Base-by-base conservation (phyloP, 1,140 invertebrate genomes). In the Sesamia nonagrioides region DNA sequence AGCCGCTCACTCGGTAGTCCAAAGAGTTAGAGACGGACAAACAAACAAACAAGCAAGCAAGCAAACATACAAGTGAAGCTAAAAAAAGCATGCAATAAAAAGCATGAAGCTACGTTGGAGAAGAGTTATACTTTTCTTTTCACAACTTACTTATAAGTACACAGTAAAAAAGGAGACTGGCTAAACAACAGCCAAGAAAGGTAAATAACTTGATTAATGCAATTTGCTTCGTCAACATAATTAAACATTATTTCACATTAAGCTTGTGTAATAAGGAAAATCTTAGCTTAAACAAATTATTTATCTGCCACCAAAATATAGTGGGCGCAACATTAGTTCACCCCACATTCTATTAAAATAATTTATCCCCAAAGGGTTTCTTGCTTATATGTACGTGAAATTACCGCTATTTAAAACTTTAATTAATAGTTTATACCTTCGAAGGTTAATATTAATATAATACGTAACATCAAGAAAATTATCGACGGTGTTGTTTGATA, bases 391-490 rank as follows among this genome's bases (percentile, higher is more conserved):
- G 3, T 37, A 61, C 35, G 60, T 15, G 37, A 63, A 33, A 33
- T 48, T 50, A 9, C 42, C 45, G 40, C 42, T 48, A 33, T 50
- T 69, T 69, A 69, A 50, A 68, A 69, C 66, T 69, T 50, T n/a
- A 48, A 66, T 66, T 66, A 66, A 63, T 11, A 42, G n/a, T 66
- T 66, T 42, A n/a, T 66, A 66, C 17, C 61, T 37, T 4, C 18
- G 21, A 17, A 66, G 37, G 13, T 42, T 17, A 66, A 66, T 11
- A 42, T 37, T 13, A 17, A 17, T 13, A 21, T 13, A 17, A 17
- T 13, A 21, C 0, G 37, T 66, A 18, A 40, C 61, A 42, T 18
- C 1, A 42, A 66, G n/a, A 42, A 18, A 21, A n/a, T n/a, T n/a
- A n/a, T n/a, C n/a, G n/a, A n/a, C n/a, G n/a, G n/a, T n/a, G n/a